These are phyloP conservation scores for Argyrosomus japonicus DNA, from an alignment of 2,113 vertebrate genomes.

Conservation along the genomic window DNA sequence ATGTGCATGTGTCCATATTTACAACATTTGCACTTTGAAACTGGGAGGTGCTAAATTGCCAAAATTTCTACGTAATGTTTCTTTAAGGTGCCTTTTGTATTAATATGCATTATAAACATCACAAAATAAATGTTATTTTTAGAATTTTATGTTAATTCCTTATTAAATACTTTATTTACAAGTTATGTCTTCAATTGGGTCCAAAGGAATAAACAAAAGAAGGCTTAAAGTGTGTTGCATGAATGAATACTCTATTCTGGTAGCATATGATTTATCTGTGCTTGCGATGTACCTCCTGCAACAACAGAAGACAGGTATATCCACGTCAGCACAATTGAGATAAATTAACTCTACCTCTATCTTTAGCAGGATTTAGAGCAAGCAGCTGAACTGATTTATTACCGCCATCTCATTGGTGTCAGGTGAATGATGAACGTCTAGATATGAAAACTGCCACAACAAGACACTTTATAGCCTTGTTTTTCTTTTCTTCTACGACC, in stretches of 20 bases:
- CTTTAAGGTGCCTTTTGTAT: not conserved
- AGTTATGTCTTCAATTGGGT: not conserved
- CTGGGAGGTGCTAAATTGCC: no score
- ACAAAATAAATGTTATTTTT: no score
- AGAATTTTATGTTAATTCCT: no score
- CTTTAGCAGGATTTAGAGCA: conserved; percentile 61
- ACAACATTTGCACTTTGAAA: no score
- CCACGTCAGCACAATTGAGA: conserved; percentile 69
- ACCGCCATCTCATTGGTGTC: conserved; percentile 41
- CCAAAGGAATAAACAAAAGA: not conserved
- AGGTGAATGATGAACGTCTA: conserved; percentile 62
- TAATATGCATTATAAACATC: not conserved
- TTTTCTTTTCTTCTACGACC: conserved; percentile 26
- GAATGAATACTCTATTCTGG: conserved; percentile 48
- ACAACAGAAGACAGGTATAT: conserved; percentile 49
- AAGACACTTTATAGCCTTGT: conserved; percentile 35
- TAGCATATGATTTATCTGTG: conserved; percentile 61
- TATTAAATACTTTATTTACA: not conserved
- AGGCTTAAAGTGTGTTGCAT: not conserved
- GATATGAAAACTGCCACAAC: conserved; percentile 50
- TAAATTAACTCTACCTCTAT: conserved; percentile 64
- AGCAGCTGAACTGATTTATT: conserved; percentile 65
- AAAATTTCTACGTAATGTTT: not conserved
- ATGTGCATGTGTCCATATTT: no score
- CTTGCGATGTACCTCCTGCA: conserved; percentile 37